Evolutionary conservation across 2,113 vertebrate genomes (phyloP).

Genomic region (Microcebus jonahi): DNA sequence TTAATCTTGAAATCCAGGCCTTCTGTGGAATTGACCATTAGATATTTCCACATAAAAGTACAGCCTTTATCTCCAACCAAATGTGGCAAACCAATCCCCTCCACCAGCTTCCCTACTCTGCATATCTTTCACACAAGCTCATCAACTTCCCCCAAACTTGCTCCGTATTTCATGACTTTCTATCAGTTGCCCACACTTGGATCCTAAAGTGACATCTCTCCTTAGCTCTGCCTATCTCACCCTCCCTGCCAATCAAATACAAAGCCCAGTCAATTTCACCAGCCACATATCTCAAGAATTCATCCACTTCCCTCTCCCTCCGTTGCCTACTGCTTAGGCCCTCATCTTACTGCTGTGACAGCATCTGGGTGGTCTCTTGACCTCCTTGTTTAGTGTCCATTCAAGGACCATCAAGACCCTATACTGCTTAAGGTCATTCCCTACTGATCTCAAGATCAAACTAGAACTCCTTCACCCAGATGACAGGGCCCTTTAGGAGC

Average conservation of each 20-base stretch:
- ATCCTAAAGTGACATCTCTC: not conserved
- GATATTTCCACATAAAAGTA: not conserved
- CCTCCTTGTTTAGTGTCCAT: not conserved
- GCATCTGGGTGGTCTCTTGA: not conserved
- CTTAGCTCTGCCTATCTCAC: not conserved
- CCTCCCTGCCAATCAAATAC: not conserved
- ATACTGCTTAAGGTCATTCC: not conserved
- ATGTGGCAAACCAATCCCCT: not conserved
- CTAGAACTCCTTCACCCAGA: not conserved
- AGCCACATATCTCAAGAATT: not conserved
- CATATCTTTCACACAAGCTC: not conserved
- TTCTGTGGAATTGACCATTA: not conserved
- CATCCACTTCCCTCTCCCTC: not conserved
- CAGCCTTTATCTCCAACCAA: slow-evolving; percentile 30
- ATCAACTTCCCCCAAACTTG: not conserved
- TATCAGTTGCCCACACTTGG: not conserved
- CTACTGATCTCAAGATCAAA: not conserved
- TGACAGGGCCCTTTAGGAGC: not conserved
- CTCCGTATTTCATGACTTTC: not conserved
- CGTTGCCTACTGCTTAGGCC: not conserved
- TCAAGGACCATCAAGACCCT: not conserved
- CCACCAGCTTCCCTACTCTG: not conserved
- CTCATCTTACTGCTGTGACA: not conserved
- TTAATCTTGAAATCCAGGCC: slow-evolving; percentile 24
- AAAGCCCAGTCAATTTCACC: not conserved